Evolutionary conservation across 2,113 vertebrate genomes (phyloP), one percentile per base, ranked within the genome.

Genomic region (Picathartes gymnocephalus): DNA sequence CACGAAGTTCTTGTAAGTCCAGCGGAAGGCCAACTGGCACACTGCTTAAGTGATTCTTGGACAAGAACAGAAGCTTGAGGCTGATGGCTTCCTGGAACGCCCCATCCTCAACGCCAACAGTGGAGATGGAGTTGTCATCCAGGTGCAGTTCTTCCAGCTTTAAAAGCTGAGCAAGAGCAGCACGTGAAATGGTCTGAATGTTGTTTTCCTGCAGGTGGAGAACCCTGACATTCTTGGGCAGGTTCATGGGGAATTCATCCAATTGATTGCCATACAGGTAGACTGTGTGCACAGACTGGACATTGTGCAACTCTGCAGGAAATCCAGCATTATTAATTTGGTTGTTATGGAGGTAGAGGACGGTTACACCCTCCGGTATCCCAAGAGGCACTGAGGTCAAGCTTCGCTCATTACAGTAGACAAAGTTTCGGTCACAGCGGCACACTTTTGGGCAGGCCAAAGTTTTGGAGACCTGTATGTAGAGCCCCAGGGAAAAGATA

Each of bases 241-340:
- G 97, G 98, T 99, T 99, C 97, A 99, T 97, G 23, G 99, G 99
- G 92, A 99, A 99, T 93, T 99, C 99, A 37, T 99, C 99, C 97
- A 99, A 96, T 56, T 99, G 99, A 98, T 99, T 99, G 93, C 99
- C 99, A 3, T 99, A 99, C 48, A 99, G 98, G 97, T 98, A 98
- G 88, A 99, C 99, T 0, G 98, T 99, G 93, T 99, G 99, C 95
- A 99, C 99, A 2, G 99, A 99, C 83, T 96, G 99, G 56, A 99
- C 98, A 16, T 98, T 98, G 97, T 99, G 99, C 96, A 99, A 98
- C 95, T 99, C 99, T 60, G 98, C 42, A 50, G 99, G 99, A 97
- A 99, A 99, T 90, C 99, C 99, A 97, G 99, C 99, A 97, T 99
- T 99, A 98, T 99, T 99, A 97, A 99, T 99, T 99, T 99, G 99